Percentiles rank a stretch among this genome's conserved stretches.
phyloP scores from a whole-genome alignment of 2,888 invertebrate genomes.

The Luperina testacea region DNA sequence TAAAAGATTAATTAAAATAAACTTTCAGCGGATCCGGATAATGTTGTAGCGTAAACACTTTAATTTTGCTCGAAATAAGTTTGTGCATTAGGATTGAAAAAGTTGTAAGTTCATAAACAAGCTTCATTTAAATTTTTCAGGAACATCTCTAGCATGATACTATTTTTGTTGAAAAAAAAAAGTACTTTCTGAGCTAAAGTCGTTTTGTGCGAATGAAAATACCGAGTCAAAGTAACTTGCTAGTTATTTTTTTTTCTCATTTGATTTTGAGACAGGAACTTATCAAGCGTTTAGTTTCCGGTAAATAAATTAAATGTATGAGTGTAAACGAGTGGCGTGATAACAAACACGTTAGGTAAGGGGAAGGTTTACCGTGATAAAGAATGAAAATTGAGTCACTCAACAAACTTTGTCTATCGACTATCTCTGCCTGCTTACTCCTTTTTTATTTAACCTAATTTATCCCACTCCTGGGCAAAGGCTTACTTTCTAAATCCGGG shows the following conservation, averaged over 20 bases:
- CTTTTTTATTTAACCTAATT: neutral
- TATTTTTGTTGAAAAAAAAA: slow-evolving; percentile 41
- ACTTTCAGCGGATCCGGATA: slow-evolving; percentile 80
- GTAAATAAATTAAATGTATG: neutral
- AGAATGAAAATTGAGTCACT: neutral
- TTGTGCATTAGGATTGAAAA: slow-evolving; percentile 67
- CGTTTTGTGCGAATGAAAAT: slow-evolving; percentile 33
- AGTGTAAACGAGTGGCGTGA: neutral
- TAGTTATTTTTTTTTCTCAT: neutral
- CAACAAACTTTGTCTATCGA: neutral
- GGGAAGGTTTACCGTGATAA: neutral
- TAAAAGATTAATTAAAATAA: slow-evolving; percentile 87
- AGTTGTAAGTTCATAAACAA: slow-evolving; percentile 51
- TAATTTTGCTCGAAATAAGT: slow-evolving; percentile 73
- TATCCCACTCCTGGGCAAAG: neutral
- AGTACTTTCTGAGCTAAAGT: slow-evolving; percentile 12
- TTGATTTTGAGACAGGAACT: neutral
- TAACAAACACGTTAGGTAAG: neutral
- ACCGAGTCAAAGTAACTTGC: slow-evolving; percentile 20
- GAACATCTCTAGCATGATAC: slow-evolving; percentile 44
- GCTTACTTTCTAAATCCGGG: neutral
- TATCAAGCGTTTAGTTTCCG: neutral
- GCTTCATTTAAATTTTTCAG: slow-evolving; percentile 56
- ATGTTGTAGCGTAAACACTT: slow-evolving; percentile 80
- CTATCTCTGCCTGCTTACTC: neutral